These are phyloP conservation scores for Hyaena hyaena DNA, from an alignment of 2,113 vertebrate species.

Conservation along the genomic window DNA sequence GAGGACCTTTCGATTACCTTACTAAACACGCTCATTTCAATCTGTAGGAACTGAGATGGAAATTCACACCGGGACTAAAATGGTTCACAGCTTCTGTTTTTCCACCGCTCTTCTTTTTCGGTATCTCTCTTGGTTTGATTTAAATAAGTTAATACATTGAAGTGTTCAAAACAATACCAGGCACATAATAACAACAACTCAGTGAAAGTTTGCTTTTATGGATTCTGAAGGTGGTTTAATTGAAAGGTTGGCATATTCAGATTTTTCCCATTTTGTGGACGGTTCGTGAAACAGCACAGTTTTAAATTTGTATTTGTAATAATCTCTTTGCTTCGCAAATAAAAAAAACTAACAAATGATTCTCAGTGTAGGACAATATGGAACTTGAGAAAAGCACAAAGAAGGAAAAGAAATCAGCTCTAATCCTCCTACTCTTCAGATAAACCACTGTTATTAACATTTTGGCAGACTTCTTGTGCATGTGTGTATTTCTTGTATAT, in stretches of 20 bases:
- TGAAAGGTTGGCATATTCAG: not conserved
- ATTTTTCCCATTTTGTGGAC: not conserved
- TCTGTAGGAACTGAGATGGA: not conserved
- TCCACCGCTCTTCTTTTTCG: not conserved
- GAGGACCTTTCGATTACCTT: not conserved
- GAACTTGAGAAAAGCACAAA: conserved; percentile 25
- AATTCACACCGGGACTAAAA: not conserved
- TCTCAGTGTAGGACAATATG: not conserved
- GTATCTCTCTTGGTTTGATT: not conserved
- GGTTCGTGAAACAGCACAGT: not conserved
- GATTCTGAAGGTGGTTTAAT: not conserved
- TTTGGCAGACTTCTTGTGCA: not conserved
- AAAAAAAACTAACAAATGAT: not conserved
- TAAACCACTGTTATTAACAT: not conserved
- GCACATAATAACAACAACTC: not conserved
- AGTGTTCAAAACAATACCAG: not conserved
- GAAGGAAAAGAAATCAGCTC: not conserved
- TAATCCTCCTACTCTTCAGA: not conserved
- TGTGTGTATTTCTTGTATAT: not conserved
- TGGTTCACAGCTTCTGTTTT: not conserved
- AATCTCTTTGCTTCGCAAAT: not conserved
- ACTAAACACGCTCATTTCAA: not conserved
- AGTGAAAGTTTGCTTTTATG: not conserved
- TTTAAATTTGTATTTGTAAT: not conserved
- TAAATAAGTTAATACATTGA: not conserved